A percentile compares a stretch with the other conserved stretches of the same genome.
Conservation (phyloP, 2,888 invertebrate species). For the Orgyia antiqua region DNA sequence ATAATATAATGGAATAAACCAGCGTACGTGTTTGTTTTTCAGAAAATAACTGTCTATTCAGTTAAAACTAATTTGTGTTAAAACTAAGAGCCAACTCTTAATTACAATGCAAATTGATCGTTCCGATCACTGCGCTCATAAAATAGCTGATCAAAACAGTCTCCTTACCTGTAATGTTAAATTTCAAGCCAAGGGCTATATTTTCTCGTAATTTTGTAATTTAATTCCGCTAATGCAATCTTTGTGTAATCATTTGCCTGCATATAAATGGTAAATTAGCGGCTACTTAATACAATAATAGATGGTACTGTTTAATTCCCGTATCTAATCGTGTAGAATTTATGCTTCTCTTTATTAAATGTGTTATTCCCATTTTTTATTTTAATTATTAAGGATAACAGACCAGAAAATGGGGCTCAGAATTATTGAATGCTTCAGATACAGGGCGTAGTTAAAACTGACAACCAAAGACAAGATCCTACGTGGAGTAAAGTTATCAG, state of each 20-base stretch:
- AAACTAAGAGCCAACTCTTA: slow-evolving; percentile 59
- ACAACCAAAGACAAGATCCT: too few species aligned
- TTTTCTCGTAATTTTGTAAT: slow-evolving; percentile 17
- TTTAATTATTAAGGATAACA: too few species aligned
- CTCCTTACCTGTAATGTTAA: slow-evolving; percentile 15
- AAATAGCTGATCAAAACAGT: slow-evolving; percentile 46
- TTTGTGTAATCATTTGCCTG: slow-evolving; percentile 9
- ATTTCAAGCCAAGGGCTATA: slow-evolving; percentile 21
- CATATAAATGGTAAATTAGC: slow-evolving; percentile 8
- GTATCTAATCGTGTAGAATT: too few species aligned
- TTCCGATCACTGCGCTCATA: slow-evolving; percentile 58
- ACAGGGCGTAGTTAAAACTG: too few species aligned
- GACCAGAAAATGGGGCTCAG: too few species aligned
- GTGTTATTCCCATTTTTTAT: too few species aligned
- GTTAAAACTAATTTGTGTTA: slow-evolving; percentile 63
- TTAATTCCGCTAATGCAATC: slow-evolving; percentile 12
- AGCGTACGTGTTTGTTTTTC: slow-evolving; percentile 34
- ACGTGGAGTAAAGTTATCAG: too few species aligned
- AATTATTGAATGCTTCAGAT: too few species aligned
- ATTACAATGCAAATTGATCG: slow-evolving; percentile 73
- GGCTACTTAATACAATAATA: slow-evolving; percentile 1
- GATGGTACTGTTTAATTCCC: slow-evolving; percentile 2
- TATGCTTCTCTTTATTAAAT: too few species aligned
- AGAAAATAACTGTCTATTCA: slow-evolving; percentile 42
- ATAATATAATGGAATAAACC: slow-evolving; percentile 27